Evolutionary conservation across 2,888 invertebrate species (phyloP), one percentile per base, ranked within the genome.

Genomic region (Limnephilus rhombicus): DNA sequence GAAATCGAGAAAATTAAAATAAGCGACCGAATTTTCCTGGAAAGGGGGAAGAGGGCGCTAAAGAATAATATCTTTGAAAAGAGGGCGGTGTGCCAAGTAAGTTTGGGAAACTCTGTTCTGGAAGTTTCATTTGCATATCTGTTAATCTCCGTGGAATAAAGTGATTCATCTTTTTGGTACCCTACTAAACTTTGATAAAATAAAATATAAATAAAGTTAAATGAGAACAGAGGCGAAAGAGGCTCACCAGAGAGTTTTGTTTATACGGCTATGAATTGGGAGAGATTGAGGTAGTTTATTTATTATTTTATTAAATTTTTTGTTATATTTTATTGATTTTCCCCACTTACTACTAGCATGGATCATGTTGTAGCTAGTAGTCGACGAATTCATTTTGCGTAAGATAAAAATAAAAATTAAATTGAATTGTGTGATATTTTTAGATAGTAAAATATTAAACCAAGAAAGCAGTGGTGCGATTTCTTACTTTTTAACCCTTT

Each of bases 61-160:
- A 68, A 68, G 68, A n/a, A 68, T n/a, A 68, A 68, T 68, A 24
- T 9, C 7, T n/a, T 68, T n/a, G 15, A 49, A 49, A 49, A 45
- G 45, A 45, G 68, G 68, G 68, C 24, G 24, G n/a, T 9, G n/a
- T 24, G 68, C 68, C 68, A 68, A 68, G 7, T 68, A 68, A 68
- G 24, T 68, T 68, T 68, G 68, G n/a, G 24, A 68, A 68, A 68
- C 68, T 24, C 68, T 68, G 68, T 68, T 68, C 68, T 68, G 24
- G 68, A 68, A 24, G 68, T 68, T 68, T 68, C n/a, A 68, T 82
- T 82, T 82, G 82, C 15, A 82, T 31, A 82, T 82, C 31, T 82
- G 29, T 81, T 81, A 68, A 11, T 68, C 68, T 18, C 24, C 68
- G 7, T 24, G 68, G 24, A 24, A 68, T n/a, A 68, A n/a, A 24